Conservation (phyloP, 2,888 invertebrate species). For the Alcis repandata region DNA sequence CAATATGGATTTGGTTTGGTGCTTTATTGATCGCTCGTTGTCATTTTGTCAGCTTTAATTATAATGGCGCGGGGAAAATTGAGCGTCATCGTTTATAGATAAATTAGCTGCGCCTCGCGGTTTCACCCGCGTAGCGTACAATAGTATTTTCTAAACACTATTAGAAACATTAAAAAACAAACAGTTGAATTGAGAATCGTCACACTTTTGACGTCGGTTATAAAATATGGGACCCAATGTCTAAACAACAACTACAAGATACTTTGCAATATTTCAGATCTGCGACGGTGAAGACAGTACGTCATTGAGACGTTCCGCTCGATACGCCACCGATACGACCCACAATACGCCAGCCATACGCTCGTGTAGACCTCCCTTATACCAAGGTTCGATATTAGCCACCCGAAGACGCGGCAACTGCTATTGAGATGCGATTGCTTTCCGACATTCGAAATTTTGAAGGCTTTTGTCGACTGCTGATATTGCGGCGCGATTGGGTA, state of each 20-base stretch:
- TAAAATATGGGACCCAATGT: no score
- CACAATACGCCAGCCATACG: slow-evolving; percentile 5
- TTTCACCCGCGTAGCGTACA: no score
- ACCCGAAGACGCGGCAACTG: slow-evolving; percentile 34
- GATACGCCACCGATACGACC: slow-evolving; percentile 9
- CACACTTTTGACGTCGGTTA: neutral
- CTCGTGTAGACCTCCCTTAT: slow-evolving; percentile 13
- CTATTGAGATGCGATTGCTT: slow-evolving; percentile 48
- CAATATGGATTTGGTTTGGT: slow-evolving; percentile 19
- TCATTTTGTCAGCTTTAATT: neutral
- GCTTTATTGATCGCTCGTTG: slow-evolving; percentile 9
- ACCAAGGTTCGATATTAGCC: slow-evolving; percentile 19
- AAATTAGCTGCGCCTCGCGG: no score
- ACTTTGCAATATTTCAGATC: no score
- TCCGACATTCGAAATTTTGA: slow-evolving; percentile 38
- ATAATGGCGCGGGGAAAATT: neutral
- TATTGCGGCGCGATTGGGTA: slow-evolving; percentile 26
- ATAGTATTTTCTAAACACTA: neutral
- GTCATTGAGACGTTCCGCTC: neutral
- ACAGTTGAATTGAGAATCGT: no score
- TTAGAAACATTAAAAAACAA: no score
- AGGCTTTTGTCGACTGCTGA: slow-evolving; percentile 32
- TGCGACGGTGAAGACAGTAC: no score
- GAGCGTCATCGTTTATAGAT: no score
- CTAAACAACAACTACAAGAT: no score